Evolutionary conservation across 2,113 vertebrate genomes (phyloP).

Genomic region (Hirundichthys speculiger): DNA sequence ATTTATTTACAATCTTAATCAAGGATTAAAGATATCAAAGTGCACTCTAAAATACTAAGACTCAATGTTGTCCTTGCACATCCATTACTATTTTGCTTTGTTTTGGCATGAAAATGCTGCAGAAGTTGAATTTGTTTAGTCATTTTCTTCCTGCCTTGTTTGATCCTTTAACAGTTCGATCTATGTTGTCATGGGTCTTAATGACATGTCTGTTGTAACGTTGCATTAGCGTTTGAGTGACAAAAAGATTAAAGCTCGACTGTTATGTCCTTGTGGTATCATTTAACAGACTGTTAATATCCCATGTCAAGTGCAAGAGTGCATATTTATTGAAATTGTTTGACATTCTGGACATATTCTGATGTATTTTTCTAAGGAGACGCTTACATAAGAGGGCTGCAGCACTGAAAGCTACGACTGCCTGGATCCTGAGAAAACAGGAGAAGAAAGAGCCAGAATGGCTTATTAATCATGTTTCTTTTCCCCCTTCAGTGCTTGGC

Average conservation of each 20-base stretch:
- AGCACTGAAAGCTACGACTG: slow-evolving; percentile 30
- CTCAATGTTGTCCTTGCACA: too few relatives aligned
- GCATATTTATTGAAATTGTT: slow-evolving; percentile 47
- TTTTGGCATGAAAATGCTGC: slow-evolving; percentile 36
- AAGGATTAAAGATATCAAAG: background rate
- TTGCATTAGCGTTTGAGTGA: slow-evolving; percentile 3
- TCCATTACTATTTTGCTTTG: slow-evolving; percentile 1
- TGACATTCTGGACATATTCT: slow-evolving; percentile 42
- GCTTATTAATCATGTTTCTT: slow-evolving; percentile 44
- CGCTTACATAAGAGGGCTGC: slow-evolving; percentile 26
- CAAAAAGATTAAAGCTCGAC: slow-evolving; percentile 27
- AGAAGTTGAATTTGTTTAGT: slow-evolving; percentile 5
- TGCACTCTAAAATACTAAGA: too few relatives aligned
- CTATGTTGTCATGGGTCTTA: background rate
- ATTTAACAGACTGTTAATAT: slow-evolving; percentile 30
- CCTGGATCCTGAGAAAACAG: slow-evolving; percentile 35
- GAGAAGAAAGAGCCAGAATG: slow-evolving; percentile 17
- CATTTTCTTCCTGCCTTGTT: slow-evolving; percentile 28
- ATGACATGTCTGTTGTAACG: background rate
- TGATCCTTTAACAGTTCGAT: background rate
- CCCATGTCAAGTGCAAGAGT: slow-evolving; percentile 19
- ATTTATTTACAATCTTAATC: background rate
- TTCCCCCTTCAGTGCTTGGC: slow-evolving; percentile 18
- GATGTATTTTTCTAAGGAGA: slow-evolving; percentile 20
- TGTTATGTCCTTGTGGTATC: slow-evolving; percentile 34